Evolutionary conservation across 2,113 vertebrate species (phyloP).

Genomic region (Pipa parva): DNA sequence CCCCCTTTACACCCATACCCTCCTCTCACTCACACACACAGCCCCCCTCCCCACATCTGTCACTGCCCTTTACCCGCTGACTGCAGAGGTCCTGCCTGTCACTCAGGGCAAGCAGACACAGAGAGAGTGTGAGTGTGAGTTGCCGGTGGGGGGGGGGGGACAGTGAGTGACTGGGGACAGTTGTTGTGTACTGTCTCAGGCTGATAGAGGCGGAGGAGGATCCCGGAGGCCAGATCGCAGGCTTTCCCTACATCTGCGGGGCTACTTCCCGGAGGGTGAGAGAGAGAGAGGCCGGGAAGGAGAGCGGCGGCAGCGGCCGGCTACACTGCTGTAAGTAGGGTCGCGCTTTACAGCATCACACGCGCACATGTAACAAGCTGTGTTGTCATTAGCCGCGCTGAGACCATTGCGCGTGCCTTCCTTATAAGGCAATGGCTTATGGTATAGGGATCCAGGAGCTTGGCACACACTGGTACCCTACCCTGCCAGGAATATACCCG

Average conservation of each 20-base stretch:
- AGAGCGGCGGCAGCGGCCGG: constrained; percentile 47
- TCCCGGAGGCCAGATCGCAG: not conserved
- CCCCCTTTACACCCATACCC: constrained; percentile 17
- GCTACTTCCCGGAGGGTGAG: constrained; percentile 28
- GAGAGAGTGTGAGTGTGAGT: constrained; percentile 44
- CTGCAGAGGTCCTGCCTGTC: constrained; percentile 20
- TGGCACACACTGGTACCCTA: not conserved
- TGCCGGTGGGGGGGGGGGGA: constrained; percentile 11
- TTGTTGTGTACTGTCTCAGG: constrained; percentile 11
- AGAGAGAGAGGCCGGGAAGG: constrained; percentile 25
- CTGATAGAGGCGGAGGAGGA: not conserved
- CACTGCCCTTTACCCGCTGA: constrained; percentile 46
- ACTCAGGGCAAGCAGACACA: constrained; percentile 28
- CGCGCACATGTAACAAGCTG: not conserved
- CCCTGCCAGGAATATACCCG: not conserved
- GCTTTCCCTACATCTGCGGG: constrained; percentile 7
- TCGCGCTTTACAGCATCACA: not conserved
- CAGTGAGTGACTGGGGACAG: constrained; percentile 39
- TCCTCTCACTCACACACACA: constrained; percentile 51
- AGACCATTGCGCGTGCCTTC: constrained; percentile 15
- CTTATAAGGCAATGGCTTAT: constrained; percentile 43
- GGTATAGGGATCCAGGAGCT: constrained; percentile 19
- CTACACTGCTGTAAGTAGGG: constrained; percentile 52
- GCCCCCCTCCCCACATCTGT: constrained; percentile 47
- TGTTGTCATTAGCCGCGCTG: constrained; percentile 16